phyloP scores from a whole-genome alignment of 2,797 vertebrate genomes.

The Paedocypris micromegethes region DNA sequence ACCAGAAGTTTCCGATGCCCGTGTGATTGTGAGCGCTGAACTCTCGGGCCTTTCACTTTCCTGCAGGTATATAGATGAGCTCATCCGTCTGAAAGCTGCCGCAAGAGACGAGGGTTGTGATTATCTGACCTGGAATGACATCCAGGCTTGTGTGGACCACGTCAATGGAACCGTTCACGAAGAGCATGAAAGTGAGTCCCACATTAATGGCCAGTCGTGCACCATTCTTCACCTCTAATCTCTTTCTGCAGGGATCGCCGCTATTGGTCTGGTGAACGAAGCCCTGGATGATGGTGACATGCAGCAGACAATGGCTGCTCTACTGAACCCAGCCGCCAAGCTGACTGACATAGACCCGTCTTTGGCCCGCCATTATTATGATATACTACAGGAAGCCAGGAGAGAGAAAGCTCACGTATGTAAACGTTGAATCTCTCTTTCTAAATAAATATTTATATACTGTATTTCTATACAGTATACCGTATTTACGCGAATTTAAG shows the following conservation, averaged over 20 bases:
- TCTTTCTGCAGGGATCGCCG: conserved; percentile 80
- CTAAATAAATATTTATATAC: too few relatives aligned
- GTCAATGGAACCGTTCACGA: conserved; percentile 85
- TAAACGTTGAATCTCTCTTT: background rate
- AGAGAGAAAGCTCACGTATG: conserved; percentile 93
- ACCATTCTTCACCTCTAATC: background rate
- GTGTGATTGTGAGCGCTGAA: too few relatives aligned
- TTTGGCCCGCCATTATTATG: conserved; percentile 94
- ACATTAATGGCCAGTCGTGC: background rate
- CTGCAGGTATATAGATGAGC: conserved; percentile 87
- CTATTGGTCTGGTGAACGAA: conserved; percentile 93
- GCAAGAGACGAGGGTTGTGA: conserved; percentile 70
- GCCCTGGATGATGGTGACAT: conserved; percentile 88
- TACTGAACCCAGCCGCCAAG: conserved; percentile 88
- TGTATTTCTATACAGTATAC: too few relatives aligned
- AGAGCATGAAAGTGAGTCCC: conserved; percentile 87
- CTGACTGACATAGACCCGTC: conserved; percentile 78
- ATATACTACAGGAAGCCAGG: conserved; percentile 85
- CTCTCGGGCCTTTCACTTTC: background rate
- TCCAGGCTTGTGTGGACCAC: conserved; percentile 86
- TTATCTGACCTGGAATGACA: conserved; percentile 95
- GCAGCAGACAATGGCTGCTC: conserved; percentile 77
- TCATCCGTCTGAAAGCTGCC: conserved; percentile 82
- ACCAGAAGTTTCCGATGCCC: too few relatives aligned
- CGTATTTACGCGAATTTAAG: too few relatives aligned